A percentile compares a stretch with the other conserved stretches of the same genome.
Conservation (phyloP, 2,888 invertebrate genomes). For the Tenthredo scrophulariae region DNA sequence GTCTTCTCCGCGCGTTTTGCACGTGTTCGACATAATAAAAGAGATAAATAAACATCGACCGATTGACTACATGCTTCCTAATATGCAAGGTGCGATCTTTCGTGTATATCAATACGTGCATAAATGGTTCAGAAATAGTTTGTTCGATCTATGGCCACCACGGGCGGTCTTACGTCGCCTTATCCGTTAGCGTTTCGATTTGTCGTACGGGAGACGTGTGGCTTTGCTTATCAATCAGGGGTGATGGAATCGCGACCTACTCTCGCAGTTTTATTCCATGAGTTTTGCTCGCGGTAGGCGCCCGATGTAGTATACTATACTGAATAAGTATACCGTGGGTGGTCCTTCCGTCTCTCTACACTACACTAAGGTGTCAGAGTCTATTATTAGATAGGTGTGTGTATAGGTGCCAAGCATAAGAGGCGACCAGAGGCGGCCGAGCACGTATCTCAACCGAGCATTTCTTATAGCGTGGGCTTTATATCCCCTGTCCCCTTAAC, state of each 20-base stretch:
- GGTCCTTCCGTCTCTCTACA: slow-evolving; percentile 63
- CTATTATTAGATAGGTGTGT: slow-evolving; percentile 71
- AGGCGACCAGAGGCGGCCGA: slow-evolving; percentile 2
- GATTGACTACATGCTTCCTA: neutral
- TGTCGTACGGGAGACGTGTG: slow-evolving; percentile 68
- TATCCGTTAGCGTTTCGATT: slow-evolving; percentile 45
- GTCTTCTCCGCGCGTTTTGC: neutral
- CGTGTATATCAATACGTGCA: slow-evolving; percentile 49
- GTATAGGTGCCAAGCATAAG: slow-evolving; percentile 55
- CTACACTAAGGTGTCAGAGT: slow-evolving; percentile 68
- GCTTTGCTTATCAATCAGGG: slow-evolving; percentile 74
- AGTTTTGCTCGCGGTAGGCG: slow-evolving; percentile 34
- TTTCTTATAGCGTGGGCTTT: slow-evolving; percentile 9
- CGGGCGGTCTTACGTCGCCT: slow-evolving; percentile 59
- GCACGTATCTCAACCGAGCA: slow-evolving; percentile 15
- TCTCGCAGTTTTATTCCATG: slow-evolving; percentile 55
- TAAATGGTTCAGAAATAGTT: slow-evolving; percentile 18
- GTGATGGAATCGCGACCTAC: slow-evolving; percentile 63
- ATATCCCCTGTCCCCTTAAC: neutral
- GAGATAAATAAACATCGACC: slow-evolving; percentile 1
- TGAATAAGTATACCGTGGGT: slow-evolving; percentile 61
- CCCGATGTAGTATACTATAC: neutral
- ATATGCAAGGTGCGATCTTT: slow-evolving; percentile 20
- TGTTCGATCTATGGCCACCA: neutral
- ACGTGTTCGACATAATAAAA: slow-evolving; percentile 20